A percentile compares a stretch with the other conserved stretches of the same genome.
phyloP scores from a whole-genome alignment of 2,888 invertebrate genomes.

The Prosapia bicincta region DNA sequence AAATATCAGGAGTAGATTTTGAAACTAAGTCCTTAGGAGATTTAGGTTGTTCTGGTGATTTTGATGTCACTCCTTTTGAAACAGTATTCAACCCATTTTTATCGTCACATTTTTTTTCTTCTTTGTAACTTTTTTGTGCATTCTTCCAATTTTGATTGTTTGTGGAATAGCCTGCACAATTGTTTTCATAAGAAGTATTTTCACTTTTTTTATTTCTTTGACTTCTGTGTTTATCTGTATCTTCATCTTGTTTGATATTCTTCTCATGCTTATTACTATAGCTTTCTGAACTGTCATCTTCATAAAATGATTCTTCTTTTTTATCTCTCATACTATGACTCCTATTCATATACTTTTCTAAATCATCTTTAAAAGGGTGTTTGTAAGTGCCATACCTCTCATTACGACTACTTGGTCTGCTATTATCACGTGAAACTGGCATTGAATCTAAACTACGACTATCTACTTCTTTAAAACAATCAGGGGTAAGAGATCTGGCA shows the following conservation, averaged over 20 bases:
- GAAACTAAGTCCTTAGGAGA: constrained; percentile 13
- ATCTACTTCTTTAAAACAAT: constrained; percentile 11
- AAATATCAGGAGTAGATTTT: background rate
- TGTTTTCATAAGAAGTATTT: background rate
- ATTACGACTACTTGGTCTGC: background rate
- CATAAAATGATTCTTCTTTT: background rate
- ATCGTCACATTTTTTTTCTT: background rate
- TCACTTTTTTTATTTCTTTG: background rate
- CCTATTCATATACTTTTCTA: background rate
- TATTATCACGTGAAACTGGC: background rate
- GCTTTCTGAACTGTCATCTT: background rate
- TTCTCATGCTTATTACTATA: background rate
- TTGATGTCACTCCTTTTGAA: background rate
- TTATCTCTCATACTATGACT: background rate
- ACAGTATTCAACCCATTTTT: background rate
- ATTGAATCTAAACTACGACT: background rate
- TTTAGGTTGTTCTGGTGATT: constrained; percentile 10
- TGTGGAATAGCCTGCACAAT: background rate
- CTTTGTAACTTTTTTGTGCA: background rate
- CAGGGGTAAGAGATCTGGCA: constrained; percentile 37
- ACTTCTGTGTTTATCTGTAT: background rate
- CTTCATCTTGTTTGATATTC: background rate
- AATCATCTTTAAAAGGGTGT: background rate
- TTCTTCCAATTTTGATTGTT: background rate
- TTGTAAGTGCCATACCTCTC: background rate